A percentile compares a stretch with the other conserved stretches of the same genome.
Evolutionary conservation across 2,113 vertebrate genomes (phyloP).

Genomic region (Plotosus lineatus): DNA sequence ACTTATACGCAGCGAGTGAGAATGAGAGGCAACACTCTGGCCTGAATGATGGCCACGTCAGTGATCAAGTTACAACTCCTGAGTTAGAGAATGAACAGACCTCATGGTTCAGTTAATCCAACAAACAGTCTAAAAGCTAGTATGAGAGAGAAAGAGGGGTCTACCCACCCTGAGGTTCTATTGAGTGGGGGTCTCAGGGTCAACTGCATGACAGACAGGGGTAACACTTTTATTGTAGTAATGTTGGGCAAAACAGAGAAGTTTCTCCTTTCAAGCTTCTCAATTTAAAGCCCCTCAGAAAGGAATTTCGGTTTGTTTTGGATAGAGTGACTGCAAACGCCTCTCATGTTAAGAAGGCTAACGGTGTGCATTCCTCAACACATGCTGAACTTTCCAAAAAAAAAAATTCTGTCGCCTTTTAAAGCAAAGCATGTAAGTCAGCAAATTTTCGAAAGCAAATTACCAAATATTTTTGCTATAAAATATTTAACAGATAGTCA

Average conservation of each 20-base stretch:
- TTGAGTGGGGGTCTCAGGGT: conserved; percentile 69
- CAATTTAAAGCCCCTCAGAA: conserved; percentile 59
- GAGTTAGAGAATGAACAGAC: conserved; percentile 25
- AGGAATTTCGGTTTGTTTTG: conserved; percentile 15
- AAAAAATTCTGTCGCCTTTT: too few relatives aligned
- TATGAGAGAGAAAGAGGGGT: conserved; percentile 46
- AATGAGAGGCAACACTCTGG: conserved; percentile 61
- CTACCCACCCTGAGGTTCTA: conserved; percentile 56
- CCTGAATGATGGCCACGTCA: conserved; percentile 52
- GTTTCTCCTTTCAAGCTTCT: conserved; percentile 53
- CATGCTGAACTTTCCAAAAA: not conserved
- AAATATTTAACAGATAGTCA: too few relatives aligned
- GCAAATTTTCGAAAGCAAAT: too few relatives aligned
- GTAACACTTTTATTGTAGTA: conserved; percentile 62
- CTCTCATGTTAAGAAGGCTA: not conserved
- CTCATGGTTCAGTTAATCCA: conserved; percentile 53
- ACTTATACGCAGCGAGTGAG: conserved; percentile 26
- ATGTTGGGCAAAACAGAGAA: conserved; percentile 60
- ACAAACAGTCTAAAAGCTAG: conserved; percentile 50
- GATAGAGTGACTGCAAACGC: not conserved
- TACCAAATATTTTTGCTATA: too few relatives aligned
- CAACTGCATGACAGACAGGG: conserved; percentile 67
- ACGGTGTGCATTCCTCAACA: not conserved
- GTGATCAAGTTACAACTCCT: conserved; percentile 51
- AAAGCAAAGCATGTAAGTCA: too few relatives aligned